Evolutionary conservation across 1,140 invertebrate genomes (phyloP).

Genomic region (Bombus affinis): DNA sequence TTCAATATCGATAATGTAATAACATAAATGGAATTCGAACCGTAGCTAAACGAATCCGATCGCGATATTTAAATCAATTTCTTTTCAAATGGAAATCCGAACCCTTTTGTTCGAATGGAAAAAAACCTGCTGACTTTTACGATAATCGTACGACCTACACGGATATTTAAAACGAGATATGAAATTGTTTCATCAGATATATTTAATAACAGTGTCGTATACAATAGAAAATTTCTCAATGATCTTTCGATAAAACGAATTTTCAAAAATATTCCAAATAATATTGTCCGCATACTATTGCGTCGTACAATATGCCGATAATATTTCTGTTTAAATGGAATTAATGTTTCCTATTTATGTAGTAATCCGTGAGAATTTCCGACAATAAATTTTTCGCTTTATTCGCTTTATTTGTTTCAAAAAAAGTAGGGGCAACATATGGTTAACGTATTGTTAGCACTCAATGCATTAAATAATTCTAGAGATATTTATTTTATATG

Average conservation of each 20-base stretch:
- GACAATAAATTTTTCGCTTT: background rate
- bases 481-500: background rate
- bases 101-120: background rate
- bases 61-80: background rate
- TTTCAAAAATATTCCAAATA: background rate
- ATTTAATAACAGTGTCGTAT: background rate
- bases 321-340: background rate
- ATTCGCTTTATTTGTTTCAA: no score
- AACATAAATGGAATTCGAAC: background rate
- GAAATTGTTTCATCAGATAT: background rate
- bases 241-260: background rate
- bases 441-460: no score
- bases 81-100: background rate
- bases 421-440: no score
- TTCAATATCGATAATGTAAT: slow-evolving; percentile 15
- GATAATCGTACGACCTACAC: background rate
- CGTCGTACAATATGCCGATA: background rate
- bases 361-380: background rate
- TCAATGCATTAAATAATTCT: background rate
- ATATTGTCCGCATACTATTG: background rate
- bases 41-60: background rate
- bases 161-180: background rate
- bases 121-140: background rate
- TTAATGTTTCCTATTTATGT: background rate
- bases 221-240: background rate